Evolutionary conservation across 2,113 vertebrate genomes (phyloP), one percentile per base, ranked within the genome.

Genomic region (Prunella fulvescens): DNA sequence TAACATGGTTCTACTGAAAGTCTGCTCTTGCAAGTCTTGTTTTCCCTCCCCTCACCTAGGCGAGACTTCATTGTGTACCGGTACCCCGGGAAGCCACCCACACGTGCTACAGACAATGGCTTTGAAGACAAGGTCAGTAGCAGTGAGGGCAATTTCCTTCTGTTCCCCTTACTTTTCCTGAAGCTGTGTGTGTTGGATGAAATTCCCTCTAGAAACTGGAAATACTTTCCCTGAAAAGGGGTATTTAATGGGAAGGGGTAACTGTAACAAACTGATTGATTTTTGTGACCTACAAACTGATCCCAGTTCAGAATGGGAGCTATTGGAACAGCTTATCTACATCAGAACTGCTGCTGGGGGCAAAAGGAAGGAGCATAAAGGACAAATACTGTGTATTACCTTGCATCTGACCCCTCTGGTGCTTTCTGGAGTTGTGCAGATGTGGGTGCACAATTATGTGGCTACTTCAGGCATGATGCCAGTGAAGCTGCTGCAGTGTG

Each of bases 61-160:
- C 98, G 97, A 47, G 98, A 99, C 95, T 99, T 99, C 79, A 95
- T 99, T 93, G 98, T 99, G 84, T 99, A 99, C 89, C 98, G 99
- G 74, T 98, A 98, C 96, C 99, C 99, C 3, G 99, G 99, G 92
- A 99, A 99, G 95, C 98, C 98, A 39, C 98, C 99, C 78, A 98
- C 97, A 3, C 97, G 98, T 24, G 98, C 99, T 77, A 98, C 99
- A 28, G 98, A 98, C 62, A 98, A 98, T 47, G 98, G 98, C 84
- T 98, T 98, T 95, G 94, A 97, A 62, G 98, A 98, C 66, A 99
- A 99, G 98, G 99, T 99, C 97, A 98, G 86, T 83, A 64, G 48
- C 92, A 91, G 19, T 35, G 40, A 91, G 42, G 64, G 39, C n/a
- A 81, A 2, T 81, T 70, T 79, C 71, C 19, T 80, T 78, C 45